Conservation (phyloP, 2,888 invertebrate genomes). For the Drosophila kanekoi region DNA sequence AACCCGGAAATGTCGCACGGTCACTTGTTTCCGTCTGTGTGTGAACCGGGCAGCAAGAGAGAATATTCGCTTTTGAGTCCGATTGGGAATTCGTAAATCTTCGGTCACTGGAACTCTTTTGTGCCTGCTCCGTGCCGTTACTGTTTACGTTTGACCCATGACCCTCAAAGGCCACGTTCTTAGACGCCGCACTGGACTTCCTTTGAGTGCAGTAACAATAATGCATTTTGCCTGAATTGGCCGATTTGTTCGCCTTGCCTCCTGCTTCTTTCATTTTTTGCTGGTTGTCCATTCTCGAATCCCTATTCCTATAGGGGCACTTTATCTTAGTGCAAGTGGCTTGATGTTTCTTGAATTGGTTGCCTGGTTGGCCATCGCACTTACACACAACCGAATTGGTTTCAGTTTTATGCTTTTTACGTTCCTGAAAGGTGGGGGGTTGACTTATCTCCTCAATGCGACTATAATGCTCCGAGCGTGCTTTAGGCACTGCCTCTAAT, state of each 20-base stretch:
- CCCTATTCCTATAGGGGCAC: no score
- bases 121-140: background rate
- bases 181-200: no score
- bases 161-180: no score
- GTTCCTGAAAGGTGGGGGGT: constrained; percentile 6
- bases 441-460: constrained; percentile 29
- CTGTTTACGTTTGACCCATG: background rate
- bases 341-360: background rate
- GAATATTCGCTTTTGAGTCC: background rate
- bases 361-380: background rate
- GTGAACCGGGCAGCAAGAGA: background rate
- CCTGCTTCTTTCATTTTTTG: no score
- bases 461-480: background rate
- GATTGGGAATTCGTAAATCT: background rate
- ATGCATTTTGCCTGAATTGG: no score
- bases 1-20: background rate
- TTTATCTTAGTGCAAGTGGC: no score
- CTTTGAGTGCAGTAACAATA: no score
- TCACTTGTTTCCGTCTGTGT: background rate
- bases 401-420: no score
- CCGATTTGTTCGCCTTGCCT: no score
- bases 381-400: background rate
- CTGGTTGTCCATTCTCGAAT: no score
- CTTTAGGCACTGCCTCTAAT: background rate
- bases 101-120: no score